phyloP scores from a whole-genome alignment of 2,797 vertebrate species.

The Balearica regulorum region DNA sequence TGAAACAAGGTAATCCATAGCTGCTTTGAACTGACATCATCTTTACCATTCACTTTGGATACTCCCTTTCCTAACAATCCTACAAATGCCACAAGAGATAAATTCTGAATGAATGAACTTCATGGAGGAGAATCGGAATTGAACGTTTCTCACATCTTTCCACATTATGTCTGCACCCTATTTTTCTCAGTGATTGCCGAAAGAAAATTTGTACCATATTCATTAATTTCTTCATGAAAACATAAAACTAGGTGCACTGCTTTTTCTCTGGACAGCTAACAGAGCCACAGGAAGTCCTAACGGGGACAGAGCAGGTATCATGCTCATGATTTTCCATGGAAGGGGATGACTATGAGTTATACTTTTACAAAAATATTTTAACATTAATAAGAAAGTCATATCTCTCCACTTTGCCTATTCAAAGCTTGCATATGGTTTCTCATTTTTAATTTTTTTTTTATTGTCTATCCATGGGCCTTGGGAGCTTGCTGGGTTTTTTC shows the following conservation, averaged over 20 bases:
- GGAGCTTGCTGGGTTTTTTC: background rate
- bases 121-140: background rate
- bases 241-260: background rate
- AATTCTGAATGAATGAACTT: background rate
- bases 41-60: background rate
- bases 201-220: background rate
- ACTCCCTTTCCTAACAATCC: background rate
- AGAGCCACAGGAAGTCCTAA: background rate
- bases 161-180: background rate
- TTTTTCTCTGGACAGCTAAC: background rate
- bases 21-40: background rate
- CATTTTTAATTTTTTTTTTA: background rate
- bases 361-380: background rate
- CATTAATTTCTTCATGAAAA: background rate
- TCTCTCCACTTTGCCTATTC: background rate
- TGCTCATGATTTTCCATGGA: background rate
- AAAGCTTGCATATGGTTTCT: background rate
- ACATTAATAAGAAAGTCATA: background rate
- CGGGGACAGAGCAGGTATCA: background rate
- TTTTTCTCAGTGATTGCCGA: background rate
- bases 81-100: background rate
- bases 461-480: background rate
- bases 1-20: background rate
- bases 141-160: background rate
- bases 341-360: background rate